Percentiles rank a stretch among this genome's conserved stretches.
Evolutionary conservation across 2,113 vertebrate species (phyloP).

Genomic region (Sporophila hypoxantha): DNA sequence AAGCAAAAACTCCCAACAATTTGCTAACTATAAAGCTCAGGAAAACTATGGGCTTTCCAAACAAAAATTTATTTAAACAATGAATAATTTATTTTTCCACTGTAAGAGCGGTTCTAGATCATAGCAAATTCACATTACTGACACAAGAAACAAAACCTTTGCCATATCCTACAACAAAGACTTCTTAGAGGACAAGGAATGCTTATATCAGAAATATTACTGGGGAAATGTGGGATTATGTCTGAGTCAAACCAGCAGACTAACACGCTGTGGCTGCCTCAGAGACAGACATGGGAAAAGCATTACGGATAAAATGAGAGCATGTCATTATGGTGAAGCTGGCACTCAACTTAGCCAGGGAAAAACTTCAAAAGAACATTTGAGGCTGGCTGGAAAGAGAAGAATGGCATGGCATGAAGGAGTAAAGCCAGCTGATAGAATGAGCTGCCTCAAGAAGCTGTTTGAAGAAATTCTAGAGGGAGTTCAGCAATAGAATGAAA

Average conservation of each 20-base stretch:
- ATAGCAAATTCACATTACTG: background rate
- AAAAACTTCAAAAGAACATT: background rate
- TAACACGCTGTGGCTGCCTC: background rate
- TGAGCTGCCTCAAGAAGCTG: background rate
- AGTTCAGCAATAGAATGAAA: background rate
- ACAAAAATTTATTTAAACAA: background rate
- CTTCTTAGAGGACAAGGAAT: background rate
- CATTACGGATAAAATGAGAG: background rate
- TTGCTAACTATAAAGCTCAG: background rate
- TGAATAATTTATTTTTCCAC: background rate
- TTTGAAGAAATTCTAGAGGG: background rate
- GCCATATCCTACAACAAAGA: background rate
- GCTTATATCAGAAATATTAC: background rate
- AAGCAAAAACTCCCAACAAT: background rate
- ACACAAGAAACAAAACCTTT: background rate
- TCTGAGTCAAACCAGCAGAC: background rate
- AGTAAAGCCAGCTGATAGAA: background rate
- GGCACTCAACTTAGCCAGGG: background rate
- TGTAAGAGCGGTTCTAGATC: background rate
- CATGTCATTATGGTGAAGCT: background rate
- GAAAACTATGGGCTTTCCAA: background rate
- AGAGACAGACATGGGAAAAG: background rate
- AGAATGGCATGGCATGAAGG: background rate
- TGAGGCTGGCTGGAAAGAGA: background rate
- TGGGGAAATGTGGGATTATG: background rate